phyloP scores from a whole-genome alignment of 2,113 vertebrate genomes.

The Silurus asotus region DNA sequence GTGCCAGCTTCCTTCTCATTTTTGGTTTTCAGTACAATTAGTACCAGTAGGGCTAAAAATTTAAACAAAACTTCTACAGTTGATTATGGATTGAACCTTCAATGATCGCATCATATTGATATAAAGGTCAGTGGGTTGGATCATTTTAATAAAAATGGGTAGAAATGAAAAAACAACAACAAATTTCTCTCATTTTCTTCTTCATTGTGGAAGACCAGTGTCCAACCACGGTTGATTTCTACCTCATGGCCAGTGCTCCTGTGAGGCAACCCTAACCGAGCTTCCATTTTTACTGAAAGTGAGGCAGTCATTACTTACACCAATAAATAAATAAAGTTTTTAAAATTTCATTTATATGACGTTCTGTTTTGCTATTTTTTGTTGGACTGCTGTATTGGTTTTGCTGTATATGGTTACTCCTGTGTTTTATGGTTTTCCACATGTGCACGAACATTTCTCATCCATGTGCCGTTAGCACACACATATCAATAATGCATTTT shows the following conservation, averaged over 20 bases:
- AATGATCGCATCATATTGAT: not conserved
- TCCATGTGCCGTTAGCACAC: not conserved
- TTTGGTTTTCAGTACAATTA: not conserved
- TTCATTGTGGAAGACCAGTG: not conserved
- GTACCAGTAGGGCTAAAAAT: not conserved
- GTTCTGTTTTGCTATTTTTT: no score
- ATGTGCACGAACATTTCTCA: not conserved
- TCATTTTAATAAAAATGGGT: not conserved
- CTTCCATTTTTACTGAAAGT: not conserved
- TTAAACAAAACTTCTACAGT: not conserved
- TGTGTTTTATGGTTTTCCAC: not conserved
- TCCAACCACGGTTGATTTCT: not conserved
- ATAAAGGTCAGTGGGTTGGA: no score
- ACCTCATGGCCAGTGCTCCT: not conserved
- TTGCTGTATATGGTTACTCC: not conserved
- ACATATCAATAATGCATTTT: not conserved
- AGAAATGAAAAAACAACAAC: not conserved
- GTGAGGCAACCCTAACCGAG: not conserved
- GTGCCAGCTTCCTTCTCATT: not conserved
- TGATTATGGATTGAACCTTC: not conserved
- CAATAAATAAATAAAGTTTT: not conserved
- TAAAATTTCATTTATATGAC: not conserved
- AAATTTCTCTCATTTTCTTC: not conserved
- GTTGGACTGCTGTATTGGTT: not conserved
- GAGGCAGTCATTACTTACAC: not conserved